A percentile compares a stretch with the other conserved stretches of the same genome.
These are phyloP conservation scores for Marisa cornuarietis DNA, from an alignment of 1,140 invertebrate genomes.

Conservation along the genomic window DNA sequence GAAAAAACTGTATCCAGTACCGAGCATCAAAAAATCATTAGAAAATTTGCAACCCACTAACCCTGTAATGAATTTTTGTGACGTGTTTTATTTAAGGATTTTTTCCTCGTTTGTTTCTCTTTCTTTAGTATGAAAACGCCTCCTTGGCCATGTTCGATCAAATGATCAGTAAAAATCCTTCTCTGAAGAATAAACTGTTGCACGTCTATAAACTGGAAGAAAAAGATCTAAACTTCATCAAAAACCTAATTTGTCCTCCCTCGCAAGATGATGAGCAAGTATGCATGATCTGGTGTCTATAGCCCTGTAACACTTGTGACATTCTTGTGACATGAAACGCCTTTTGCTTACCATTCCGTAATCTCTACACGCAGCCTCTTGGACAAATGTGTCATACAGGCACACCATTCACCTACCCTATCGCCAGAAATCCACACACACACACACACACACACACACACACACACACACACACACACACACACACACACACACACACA, in stretches of 20 bases:
- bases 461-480: too few species aligned
- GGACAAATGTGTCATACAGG: not conserved
- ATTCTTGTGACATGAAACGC: too few species aligned
- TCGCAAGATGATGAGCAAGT: not conserved
- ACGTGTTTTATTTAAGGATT: too few species aligned
- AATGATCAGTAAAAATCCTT: slow-evolving; percentile 17
- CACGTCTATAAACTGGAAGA: not conserved
- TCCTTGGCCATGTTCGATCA: slow-evolving; percentile 30
- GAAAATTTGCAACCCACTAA: too few species aligned
- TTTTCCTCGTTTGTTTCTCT: not conserved
- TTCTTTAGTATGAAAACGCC: slow-evolving; percentile 31
- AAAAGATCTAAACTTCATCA: slow-evolving; percentile 20
- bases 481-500: too few species aligned
- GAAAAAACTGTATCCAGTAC: too few species aligned
- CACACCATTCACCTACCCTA: too few species aligned
- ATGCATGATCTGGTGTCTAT: not conserved
- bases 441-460: too few species aligned
- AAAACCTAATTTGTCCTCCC: slow-evolving; percentile 10
- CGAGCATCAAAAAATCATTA: too few species aligned
- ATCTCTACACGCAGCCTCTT: not conserved
- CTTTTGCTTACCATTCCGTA: not conserved
- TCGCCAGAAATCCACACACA: too few species aligned
- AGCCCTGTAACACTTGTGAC: not conserved
- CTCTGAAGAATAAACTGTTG: not conserved
- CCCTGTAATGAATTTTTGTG: too few species aligned